A percentile compares a stretch with the other conserved stretches of the same genome.
These are phyloP conservation scores for Percopsis transmontana DNA, from an alignment of 2,113 vertebrate species.

Conservation along the genomic window DNA sequence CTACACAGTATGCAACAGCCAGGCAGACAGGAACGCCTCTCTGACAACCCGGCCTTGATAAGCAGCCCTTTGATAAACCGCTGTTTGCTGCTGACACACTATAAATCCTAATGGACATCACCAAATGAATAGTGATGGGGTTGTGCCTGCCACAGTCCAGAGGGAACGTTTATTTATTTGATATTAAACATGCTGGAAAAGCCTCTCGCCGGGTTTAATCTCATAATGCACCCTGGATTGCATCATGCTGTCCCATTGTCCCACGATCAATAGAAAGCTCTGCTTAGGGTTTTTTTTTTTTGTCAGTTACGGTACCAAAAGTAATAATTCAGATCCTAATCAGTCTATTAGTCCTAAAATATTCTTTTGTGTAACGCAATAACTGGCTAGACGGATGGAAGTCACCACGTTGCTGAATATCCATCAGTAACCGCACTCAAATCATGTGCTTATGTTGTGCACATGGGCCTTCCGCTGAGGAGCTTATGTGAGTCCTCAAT, in stretches of 20 bases:
- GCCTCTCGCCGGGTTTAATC: conserved; percentile 31
- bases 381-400: conserved; percentile 11
- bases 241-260: conserved; percentile 5
- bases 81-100: conserved; percentile 14
- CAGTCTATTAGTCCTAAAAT: conserved; percentile 15
- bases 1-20: neutral
- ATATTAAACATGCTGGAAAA: conserved; percentile 23
- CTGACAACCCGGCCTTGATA: conserved; percentile 41
- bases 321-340: conserved; percentile 37
- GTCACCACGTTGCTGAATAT: neutral
- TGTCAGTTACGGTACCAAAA: neutral
- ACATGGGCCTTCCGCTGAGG: conserved; percentile 35
- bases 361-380: conserved; percentile 36
- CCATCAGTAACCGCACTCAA: neutral
- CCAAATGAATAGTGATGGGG: conserved; percentile 33
- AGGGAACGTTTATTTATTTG: conserved; percentile 41
- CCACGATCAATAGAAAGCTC: conserved; percentile 24
- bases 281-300: conserved; percentile 7
- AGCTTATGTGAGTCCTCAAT: conserved; percentile 51
- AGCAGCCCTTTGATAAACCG: conserved; percentile 40
- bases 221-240: conserved; percentile 4
- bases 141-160: conserved; percentile 9
- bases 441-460: conserved; percentile 18
- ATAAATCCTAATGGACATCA: conserved; percentile 29
- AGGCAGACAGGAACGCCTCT: neutral